Percentiles rank a stretch among this genome's conserved stretches.
Conservation (phyloP, 2,888 invertebrate genomes). For the Heteromurus nitidus region DNA sequence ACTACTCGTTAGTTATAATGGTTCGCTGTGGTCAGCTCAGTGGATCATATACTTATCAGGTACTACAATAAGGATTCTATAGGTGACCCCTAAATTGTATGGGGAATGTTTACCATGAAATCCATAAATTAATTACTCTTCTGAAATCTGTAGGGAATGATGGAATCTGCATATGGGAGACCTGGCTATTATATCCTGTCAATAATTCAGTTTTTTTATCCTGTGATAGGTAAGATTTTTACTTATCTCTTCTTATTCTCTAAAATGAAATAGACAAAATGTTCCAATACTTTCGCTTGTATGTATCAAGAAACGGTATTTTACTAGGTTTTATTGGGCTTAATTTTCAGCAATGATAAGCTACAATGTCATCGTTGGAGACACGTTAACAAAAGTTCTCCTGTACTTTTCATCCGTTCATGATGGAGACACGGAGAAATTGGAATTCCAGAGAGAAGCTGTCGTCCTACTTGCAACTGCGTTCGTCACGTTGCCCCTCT, state of each 20-base stretch:
- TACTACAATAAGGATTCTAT: slow-evolving; percentile 1
- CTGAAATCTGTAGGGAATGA: slow-evolving; percentile 76
- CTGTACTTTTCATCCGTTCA: slow-evolving; percentile 81
- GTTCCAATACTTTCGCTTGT: not conserved
- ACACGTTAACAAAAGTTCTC: slow-evolving; percentile 88
- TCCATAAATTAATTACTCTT: slow-evolving; percentile 4
- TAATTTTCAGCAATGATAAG: slow-evolving; percentile 86
- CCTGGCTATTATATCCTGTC: slow-evolving; percentile 86
- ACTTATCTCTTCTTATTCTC: not conserved
- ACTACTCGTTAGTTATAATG: slow-evolving; percentile 88
- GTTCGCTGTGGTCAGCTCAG: slow-evolving; percentile 85
- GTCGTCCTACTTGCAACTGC: slow-evolving; percentile 85
- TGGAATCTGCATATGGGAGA: slow-evolving; percentile 87
- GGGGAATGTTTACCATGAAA: not conserved
- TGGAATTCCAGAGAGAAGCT: slow-evolving; percentile 81
- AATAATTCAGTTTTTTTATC: slow-evolving; percentile 87
- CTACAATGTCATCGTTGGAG: slow-evolving; percentile 90
- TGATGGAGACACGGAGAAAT: slow-evolving; percentile 75
- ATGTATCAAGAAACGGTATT: not conserved
- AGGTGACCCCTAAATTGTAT: not conserved
- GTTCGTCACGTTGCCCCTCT: slow-evolving; percentile 85
- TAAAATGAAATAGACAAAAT: not conserved
- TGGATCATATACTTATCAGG: slow-evolving; percentile 85
- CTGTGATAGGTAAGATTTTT: slow-evolving; percentile 87
- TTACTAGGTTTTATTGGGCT: not conserved